Conservation (phyloP, 1,140 invertebrate genomes). For the Sycophila sp. region DNA sequence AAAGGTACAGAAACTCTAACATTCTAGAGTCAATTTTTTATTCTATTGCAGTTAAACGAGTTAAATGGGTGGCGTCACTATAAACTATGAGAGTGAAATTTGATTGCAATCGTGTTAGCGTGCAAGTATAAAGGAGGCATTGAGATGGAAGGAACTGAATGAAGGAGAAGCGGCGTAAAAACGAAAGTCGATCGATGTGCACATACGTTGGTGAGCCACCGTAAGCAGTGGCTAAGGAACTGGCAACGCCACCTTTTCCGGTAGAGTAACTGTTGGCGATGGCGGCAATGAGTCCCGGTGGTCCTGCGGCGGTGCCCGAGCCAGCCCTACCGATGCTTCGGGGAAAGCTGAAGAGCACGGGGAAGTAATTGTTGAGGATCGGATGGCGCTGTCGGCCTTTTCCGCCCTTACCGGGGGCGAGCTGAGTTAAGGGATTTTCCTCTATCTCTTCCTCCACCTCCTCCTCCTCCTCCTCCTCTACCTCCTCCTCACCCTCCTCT, state of each 20-base stretch:
- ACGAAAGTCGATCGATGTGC: constrained; percentile 4
- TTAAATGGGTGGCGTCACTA: too few relatives aligned
- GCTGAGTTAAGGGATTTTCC: constrained; percentile 40
- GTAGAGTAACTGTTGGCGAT: constrained; percentile 69
- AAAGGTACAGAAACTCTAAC: not conserved
- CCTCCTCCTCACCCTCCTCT: constrained; percentile 1
- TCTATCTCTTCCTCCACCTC: constrained; percentile 53
- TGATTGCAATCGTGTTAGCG: not conserved
- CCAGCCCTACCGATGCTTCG: constrained; percentile 34
- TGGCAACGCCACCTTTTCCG: constrained; percentile 64
- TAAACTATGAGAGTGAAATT: constrained; percentile 28
- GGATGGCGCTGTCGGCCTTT: constrained; percentile 46
- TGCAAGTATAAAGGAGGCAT: constrained; percentile 2
- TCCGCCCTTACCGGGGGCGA: constrained; percentile 49
- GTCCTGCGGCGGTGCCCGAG: constrained; percentile 42
- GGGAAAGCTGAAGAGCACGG: constrained; percentile 61
- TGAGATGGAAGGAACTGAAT: not conserved
- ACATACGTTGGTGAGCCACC: constrained; percentile 52
- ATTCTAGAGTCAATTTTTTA: too few relatives aligned
- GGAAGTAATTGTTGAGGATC: constrained; percentile 59
- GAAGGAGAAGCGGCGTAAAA: not conserved
- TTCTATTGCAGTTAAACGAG: too few relatives aligned
- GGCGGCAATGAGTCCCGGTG: constrained; percentile 60
- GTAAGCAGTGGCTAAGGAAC: constrained; percentile 66
- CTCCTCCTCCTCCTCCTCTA: constrained; percentile 39